Evolutionary conservation across 1,140 invertebrate genomes (phyloP), one percentile per base, ranked within the genome.

Genomic region (Meloidogyne chitwoodi): DNA sequence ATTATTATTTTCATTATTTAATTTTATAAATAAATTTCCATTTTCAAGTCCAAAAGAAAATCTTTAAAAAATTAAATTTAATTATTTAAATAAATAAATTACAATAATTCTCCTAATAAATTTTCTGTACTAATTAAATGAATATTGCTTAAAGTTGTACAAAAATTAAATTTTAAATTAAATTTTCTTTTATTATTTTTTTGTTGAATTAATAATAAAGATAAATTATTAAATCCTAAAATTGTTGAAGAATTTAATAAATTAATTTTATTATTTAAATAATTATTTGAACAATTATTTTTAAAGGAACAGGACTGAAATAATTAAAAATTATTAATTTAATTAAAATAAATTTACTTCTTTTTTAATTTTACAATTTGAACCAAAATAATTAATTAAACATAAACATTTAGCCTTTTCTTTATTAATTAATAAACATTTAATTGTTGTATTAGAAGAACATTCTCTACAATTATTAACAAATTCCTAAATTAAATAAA

Each of bases 51-150:
- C 56, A 22, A 73, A 26, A 3, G 71, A 27, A 34, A 27, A 75
- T 48, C 64, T 75, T 26, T 19, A 24, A 75, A 75, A 74, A 74
- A 6, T 22, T 24, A 14, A 22, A 19, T 34, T 26, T n/a, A 19
- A 14, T 16, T 2, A 74, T 12, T 63, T 74, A 67, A 68, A 80
- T 12, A 70, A 38, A 38, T 26, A 34, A 48, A 31, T 16, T 56
- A 75, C 74, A 68, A 64, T 73, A 26, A 27, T 64, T 82, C 71
- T n/a, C 82, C 77, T 0, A 84, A 68, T 14, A 83, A 67, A 24
- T 67, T 76, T 61, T 83, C 81, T 29, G 79, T 75, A 19, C 72
- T 71, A n/a, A 77, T 78, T 44, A 83, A 69, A 72, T 83, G 81
- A n/a, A 65, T 71, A n/a, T 79, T 48, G 3, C 34, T 64, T 4